phyloP scores from a whole-genome alignment of 2,888 invertebrate species.

The Lordiphosa andalusiaca region DNA sequence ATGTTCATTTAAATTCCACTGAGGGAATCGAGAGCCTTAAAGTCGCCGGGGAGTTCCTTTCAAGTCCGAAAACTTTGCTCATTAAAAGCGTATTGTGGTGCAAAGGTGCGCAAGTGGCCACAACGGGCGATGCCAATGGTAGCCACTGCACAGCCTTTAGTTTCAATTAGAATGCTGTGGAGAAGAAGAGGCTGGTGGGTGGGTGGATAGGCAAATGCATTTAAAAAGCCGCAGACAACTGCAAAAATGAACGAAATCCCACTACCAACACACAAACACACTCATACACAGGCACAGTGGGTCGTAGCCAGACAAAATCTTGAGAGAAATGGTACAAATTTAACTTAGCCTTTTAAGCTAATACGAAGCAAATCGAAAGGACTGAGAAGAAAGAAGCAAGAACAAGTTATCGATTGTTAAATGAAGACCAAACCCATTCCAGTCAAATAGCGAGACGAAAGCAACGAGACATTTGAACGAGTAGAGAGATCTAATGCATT shows the following conservation, averaged over 20 bases:
- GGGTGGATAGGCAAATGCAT: conserved; percentile 29
- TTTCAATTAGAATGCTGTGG: conserved; percentile 39
- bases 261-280: no score
- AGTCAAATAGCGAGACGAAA: no score
- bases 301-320: neutral
- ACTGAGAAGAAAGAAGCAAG: no score
- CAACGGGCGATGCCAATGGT: conserved; percentile 15
- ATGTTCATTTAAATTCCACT: conserved; percentile 26
- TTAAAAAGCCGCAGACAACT: conserved; percentile 49
- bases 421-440: no score
- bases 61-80: conserved; percentile 33
- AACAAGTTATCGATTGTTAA: no score
- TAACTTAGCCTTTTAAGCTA: no score
- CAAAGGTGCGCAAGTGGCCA: conserved; percentile 45
- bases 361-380: no score
- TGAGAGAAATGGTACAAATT: no score
- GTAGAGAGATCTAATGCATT: no score
- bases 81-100: conserved; percentile 38
- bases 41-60: neutral
- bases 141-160: conserved; percentile 44
- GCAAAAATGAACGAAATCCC: conserved; percentile 34
- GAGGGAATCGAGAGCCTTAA: neutral
- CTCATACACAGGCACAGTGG: conserved; percentile 5
- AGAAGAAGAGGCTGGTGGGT: neutral
- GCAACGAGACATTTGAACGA: no score